These are phyloP conservation scores for Sphenopsis melanotis DNA, from an alignment of 2,797 vertebrate genomes.

Conservation along the genomic window DNA sequence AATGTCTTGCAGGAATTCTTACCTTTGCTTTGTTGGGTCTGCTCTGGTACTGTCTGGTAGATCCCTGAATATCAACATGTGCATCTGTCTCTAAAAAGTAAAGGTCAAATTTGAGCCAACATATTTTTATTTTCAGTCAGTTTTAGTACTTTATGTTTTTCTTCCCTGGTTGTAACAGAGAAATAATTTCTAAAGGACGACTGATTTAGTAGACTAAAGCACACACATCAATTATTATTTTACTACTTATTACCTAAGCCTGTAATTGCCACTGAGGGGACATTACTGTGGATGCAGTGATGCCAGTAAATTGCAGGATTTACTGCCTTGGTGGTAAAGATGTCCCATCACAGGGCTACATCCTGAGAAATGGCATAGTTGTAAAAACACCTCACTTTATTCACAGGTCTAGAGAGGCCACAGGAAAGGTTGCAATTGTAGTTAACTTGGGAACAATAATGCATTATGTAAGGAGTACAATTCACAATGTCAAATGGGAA, in stretches of 20 bases:
- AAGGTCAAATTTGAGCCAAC: neutral
- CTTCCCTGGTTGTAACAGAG: neutral
- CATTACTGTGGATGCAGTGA: neutral
- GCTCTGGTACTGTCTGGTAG: neutral
- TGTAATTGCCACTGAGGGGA: neutral
- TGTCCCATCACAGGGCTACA: neutral
- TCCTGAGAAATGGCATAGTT: neutral
- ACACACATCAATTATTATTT: neutral
- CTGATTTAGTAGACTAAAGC: neutral
- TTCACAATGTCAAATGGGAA: neutral
- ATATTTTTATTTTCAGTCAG: neutral
- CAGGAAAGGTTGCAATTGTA: neutral
- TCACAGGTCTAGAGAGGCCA: neutral
- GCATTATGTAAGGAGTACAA: neutral
- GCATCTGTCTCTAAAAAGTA: neutral
- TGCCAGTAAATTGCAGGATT: conserved; percentile 6
- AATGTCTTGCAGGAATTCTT: neutral
- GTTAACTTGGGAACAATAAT: neutral
- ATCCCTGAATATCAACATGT: neutral
- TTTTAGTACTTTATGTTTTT: neutral
- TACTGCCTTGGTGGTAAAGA: neutral
- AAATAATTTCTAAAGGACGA: neutral
- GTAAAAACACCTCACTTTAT: neutral
- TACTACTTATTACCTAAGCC: neutral
- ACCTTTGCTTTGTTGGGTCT: neutral